Evolutionary conservation across 2,113 vertebrate genomes (phyloP).

Genomic region (Bujurquina vittata): DNA sequence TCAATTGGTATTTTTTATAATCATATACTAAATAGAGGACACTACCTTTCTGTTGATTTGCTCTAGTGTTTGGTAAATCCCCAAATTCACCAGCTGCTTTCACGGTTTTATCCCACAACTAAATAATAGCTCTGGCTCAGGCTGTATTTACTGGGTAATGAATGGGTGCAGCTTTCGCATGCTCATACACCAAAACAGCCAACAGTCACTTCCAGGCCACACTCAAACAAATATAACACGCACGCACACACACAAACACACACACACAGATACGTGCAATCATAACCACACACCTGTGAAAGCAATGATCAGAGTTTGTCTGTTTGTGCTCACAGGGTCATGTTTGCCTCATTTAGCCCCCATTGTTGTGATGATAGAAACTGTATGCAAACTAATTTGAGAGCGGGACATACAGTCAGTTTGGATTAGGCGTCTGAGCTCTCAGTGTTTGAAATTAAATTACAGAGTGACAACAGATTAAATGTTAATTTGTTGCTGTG

Average conservation of each 20-base stretch:
- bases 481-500: slow-evolving; percentile 34
- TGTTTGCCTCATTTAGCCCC: slow-evolving; percentile 53
- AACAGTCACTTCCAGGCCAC: slow-evolving; percentile 29
- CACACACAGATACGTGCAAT: background rate
- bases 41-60: slow-evolving; percentile 29
- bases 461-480: slow-evolving; percentile 43
- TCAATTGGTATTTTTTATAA: background rate
- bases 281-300: slow-evolving; percentile 52
- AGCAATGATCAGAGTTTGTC: slow-evolving; percentile 33
- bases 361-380: slow-evolving; percentile 30
- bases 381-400: slow-evolving; percentile 34
- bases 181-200: slow-evolving; percentile 41
- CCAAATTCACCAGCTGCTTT: slow-evolving; percentile 62
- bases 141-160: slow-evolving; percentile 69
- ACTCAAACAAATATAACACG: slow-evolving; percentile 26
- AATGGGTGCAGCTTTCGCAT: slow-evolving; percentile 47
- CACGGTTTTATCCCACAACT: slow-evolving; percentile 61
- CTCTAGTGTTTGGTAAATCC: slow-evolving; percentile 50
- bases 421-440: slow-evolving; percentile 24
- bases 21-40: slow-evolving; percentile 40
- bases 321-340: slow-evolving; percentile 40
- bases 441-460: slow-evolving; percentile 31
- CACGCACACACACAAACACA: background rate
- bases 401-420: slow-evolving; percentile 14
- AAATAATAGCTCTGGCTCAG: slow-evolving; percentile 64